These are phyloP conservation scores for Myrmecobius fasciatus DNA, from an alignment of 2,113 vertebrate genomes.

Conservation along the genomic window DNA sequence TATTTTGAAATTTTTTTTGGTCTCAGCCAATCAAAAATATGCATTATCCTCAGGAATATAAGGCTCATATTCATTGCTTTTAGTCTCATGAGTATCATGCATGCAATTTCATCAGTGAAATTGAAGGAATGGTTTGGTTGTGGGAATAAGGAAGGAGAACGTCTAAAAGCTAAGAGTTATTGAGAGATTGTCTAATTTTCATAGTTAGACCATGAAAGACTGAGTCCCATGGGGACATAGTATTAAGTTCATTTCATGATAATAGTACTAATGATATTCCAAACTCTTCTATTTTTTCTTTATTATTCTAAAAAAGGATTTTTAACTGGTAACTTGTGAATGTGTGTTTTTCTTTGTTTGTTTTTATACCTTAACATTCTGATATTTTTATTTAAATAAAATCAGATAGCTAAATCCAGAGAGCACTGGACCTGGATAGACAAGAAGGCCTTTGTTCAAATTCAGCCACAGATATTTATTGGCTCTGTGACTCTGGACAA, in stretches of 20 bases:
- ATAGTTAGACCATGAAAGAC: not conserved
- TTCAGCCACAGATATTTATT: not conserved
- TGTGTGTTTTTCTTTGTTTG: not conserved
- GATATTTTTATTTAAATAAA: not conserved
- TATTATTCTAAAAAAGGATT: not conserved
- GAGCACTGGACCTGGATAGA: not conserved
- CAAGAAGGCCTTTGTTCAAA: not conserved
- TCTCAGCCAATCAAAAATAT: too few species aligned
- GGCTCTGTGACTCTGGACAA: not conserved
- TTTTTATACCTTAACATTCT: not conserved
- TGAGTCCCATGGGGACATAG: not conserved
- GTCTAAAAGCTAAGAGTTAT: not conserved
- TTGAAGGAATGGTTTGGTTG: too few species aligned
- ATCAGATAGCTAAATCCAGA: not conserved
- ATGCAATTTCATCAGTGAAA: too few species aligned
- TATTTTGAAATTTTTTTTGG: too few species aligned
- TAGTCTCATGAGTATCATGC: too few species aligned
- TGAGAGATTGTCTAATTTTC: not conserved
- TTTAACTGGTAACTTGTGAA: not conserved
- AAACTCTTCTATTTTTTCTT: not conserved
- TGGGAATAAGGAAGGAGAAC: too few species aligned
- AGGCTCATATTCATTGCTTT: too few species aligned
- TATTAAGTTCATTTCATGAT: not conserved
- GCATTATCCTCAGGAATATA: too few species aligned
- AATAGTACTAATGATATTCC: not conserved